phyloP scores from a whole-genome alignment of 2,888 invertebrate species.

The Muschampia plurimacula region DNA sequence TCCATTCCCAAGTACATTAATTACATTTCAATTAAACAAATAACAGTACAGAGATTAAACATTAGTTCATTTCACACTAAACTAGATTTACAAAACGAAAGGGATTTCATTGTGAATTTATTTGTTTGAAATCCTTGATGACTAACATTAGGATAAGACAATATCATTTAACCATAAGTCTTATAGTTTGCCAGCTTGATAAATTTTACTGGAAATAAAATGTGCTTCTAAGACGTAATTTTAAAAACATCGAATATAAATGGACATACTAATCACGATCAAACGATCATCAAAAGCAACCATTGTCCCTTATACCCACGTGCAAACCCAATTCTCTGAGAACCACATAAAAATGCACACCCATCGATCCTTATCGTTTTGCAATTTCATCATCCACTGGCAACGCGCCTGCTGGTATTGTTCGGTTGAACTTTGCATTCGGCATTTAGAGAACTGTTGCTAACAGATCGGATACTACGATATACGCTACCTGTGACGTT shows the following conservation, averaged over 20 bases:
- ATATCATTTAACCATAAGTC: no score
- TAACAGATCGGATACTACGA: constrained; percentile 64
- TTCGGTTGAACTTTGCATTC: constrained; percentile 77
- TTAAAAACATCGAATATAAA: no score
- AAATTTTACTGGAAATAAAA: no score
- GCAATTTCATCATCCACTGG: constrained; percentile 60
- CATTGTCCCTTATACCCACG: constrained; percentile 6
- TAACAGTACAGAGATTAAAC: background rate
- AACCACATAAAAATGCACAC: constrained; percentile 48
- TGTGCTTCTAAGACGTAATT: no score
- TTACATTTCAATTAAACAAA: background rate
- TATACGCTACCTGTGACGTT: constrained; percentile 58
- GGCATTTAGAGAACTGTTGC: constrained; percentile 78
- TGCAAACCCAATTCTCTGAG: constrained; percentile 25
- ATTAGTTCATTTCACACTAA: background rate
- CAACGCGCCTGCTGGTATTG: constrained; percentile 54
- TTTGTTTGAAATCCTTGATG: no score
- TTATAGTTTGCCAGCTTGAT: no score
- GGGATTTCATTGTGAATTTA: no score
- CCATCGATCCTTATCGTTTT: constrained; percentile 43
- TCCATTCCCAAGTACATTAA: background rate
- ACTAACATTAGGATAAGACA: no score
- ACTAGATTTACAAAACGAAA: no score
- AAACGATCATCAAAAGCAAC: constrained; percentile 11
- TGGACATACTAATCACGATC: background rate